Evolutionary conservation across 2,888 invertebrate species (phyloP), one percentile per base, ranked within the genome.

Genomic region (Agrochola lota): DNA sequence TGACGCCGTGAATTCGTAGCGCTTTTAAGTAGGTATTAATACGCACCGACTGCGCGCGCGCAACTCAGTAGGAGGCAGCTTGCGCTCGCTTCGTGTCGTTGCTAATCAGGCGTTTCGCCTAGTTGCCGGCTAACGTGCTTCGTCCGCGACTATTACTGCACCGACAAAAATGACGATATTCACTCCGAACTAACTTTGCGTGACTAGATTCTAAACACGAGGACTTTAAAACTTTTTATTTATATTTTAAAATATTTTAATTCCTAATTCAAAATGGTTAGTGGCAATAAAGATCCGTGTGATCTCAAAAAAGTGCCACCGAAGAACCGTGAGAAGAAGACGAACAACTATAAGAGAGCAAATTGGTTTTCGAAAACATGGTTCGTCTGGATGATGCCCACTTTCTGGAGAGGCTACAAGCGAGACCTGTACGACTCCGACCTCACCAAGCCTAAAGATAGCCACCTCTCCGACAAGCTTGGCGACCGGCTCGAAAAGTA

Each of bases 361-460:
- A 96, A 96, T 85, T 79, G 94, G 74, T 80, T 97, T 46, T 95
- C 97, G 17, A 94, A 94, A 88, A 88, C 95, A 94, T 96, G 97
- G 96, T 97, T 97, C 90, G 84, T 95, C 85, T 97, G 97, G 97
- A 97, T 97, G 96, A 95, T 97, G 95, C 97, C 97, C 52, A 97
- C 97, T 2, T 97, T 97, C 91, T 96, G 97, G 94, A 96, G 97
- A 85, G 98, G 98, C n/a, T 96, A 95, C 90, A 97, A 96, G 91
- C 95, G 97, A 88, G 97, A 97, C 87, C 95, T 98, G 55, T 97
- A 97, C 90, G 96, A 98, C 77, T 94, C 97, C 63, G 98, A 98
- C 94, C 96, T 98, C 83, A 98, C 98, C 55, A 97, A 97, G 90
- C 98, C 98, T 30, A 97, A 98, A 82, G 97, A 97, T 63, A 97